Evolutionary conservation across 2,113 vertebrate genomes (phyloP), one percentile per base, ranked within the genome.

Genomic region (Anarhynchus alexandrinus): DNA sequence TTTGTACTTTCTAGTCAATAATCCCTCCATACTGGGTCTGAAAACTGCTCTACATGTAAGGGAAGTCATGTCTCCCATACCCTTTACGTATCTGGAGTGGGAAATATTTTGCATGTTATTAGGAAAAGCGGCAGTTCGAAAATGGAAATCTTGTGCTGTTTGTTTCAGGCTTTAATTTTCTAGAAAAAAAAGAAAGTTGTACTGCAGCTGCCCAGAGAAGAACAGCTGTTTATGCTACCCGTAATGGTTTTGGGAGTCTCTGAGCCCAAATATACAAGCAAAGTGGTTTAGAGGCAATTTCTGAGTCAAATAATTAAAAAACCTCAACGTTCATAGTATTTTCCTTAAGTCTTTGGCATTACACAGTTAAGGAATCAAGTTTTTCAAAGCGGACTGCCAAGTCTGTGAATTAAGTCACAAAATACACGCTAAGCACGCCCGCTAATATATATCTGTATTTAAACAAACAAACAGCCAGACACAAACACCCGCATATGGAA

Each of bases 401-500:
- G 18, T 9, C 40, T 27, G 34, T 27, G 36, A 73, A 49, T 54
- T 66, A 61, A 69, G 30, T 30, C n/a, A 51, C 23, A 47, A 90
- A 82, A 38, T 4, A 42, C 15, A 8, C 0, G 5, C 38, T 52
- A 32, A 32, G 11, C 14, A 55, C n/a, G 10, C 11, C 21, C 16
- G 13, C 6, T 15, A 47, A 66, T 7, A 30, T 8, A 7, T 3
- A 17, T 4, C 2, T 3, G 1, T 7, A 40, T 36, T 51, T 90
- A 58, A 85, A 49, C 29, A 73, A 8, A 12, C 1, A n/a, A 6
- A 12, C 1, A 42, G 6, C 55, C 16, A 52, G 17, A 65, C 27
- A 30, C 38, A 55, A 49, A 88, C 1, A 3, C 43, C 36, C 47
- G 22, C 6, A 17, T 2, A 27, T 1, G 0, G 11, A 47, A 57